Evolutionary conservation across 1,140 invertebrate genomes (phyloP).

Genomic region (Aporrectodea caliginosa): DNA sequence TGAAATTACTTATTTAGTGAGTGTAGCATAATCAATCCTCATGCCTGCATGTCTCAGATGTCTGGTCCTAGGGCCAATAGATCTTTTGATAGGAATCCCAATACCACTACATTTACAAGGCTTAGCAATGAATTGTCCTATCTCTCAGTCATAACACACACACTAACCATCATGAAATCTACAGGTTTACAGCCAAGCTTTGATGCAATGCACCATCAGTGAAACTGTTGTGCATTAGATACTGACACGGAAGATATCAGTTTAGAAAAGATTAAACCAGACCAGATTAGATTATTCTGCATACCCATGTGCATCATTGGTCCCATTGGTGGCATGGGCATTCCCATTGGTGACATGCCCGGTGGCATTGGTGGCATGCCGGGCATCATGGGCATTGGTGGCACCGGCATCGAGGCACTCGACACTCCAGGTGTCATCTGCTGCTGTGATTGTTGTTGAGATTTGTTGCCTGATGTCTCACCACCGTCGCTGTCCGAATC

Average conservation of each 20-base stretch:
- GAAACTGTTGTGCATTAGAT: not conserved
- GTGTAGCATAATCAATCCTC: too few species aligned
- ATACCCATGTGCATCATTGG: slow-evolving; percentile 46
- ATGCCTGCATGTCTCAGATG: too few species aligned
- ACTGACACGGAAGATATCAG: slow-evolving; percentile 15
- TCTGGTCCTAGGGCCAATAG: too few species aligned
- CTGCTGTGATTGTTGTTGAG: not conserved
- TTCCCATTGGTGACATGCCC: slow-evolving; percentile 37
- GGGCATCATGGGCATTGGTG: not conserved
- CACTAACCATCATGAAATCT: too few species aligned
- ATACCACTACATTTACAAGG: not conserved
- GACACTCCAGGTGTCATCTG: not conserved
- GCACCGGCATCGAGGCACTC: not conserved
- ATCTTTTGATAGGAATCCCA: too few species aligned
- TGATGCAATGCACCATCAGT: too few species aligned
- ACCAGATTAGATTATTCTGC: slow-evolving; percentile 61
- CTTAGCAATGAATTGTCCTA: not conserved
- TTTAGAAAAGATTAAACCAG: slow-evolving; percentile 52
- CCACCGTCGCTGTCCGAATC: not conserved
- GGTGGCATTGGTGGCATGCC: slow-evolving; percentile 3
- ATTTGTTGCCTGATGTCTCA: not conserved
- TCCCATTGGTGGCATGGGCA: slow-evolving; percentile 37
- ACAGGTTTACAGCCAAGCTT: too few species aligned
- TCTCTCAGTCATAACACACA: not conserved
- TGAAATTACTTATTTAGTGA: too few species aligned